A percentile compares a stretch with the other conserved stretches of the same genome.
phyloP scores from a whole-genome alignment of 2,888 invertebrate genomes.

The Apamea epomidion region DNA sequence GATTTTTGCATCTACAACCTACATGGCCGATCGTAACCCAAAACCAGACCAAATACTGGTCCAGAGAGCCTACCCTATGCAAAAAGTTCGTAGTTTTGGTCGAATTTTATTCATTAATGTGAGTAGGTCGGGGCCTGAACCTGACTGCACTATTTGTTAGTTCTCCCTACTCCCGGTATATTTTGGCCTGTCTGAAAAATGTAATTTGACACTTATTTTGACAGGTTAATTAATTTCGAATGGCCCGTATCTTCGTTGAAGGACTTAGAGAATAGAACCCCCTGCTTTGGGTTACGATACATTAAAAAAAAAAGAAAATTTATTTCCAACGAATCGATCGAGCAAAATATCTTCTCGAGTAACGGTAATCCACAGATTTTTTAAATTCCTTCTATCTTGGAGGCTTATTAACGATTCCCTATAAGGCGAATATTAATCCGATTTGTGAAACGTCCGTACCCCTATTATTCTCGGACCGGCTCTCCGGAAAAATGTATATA shows the following conservation, averaged over 20 bases:
- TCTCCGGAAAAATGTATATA: slow-evolving; percentile 86
- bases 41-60: neutral
- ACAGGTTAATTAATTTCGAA: neutral
- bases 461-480: slow-evolving; percentile 79
- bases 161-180: too few relatives aligned
- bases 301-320: neutral
- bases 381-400: slow-evolving; percentile 52
- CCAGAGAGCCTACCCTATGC: neutral
- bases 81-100: neutral
- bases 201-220: neutral
- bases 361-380: slow-evolving; percentile 43
- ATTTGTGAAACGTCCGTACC: slow-evolving; percentile 81
- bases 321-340: neutral
- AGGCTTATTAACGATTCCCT: slow-evolving; percentile 78
- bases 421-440: slow-evolving; percentile 84
- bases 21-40: neutral
- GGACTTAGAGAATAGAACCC: neutral
- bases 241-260: neutral
- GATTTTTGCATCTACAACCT: neutral
- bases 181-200: neutral
- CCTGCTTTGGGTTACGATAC: neutral
- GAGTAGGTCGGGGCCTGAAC: too few relatives aligned
- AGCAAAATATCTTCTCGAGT: neutral
- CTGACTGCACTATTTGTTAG: too few relatives aligned
- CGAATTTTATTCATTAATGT: too few relatives aligned